phyloP scores from a whole-genome alignment of 2,888 invertebrate genomes.

The Coenonympha arcania region DNA sequence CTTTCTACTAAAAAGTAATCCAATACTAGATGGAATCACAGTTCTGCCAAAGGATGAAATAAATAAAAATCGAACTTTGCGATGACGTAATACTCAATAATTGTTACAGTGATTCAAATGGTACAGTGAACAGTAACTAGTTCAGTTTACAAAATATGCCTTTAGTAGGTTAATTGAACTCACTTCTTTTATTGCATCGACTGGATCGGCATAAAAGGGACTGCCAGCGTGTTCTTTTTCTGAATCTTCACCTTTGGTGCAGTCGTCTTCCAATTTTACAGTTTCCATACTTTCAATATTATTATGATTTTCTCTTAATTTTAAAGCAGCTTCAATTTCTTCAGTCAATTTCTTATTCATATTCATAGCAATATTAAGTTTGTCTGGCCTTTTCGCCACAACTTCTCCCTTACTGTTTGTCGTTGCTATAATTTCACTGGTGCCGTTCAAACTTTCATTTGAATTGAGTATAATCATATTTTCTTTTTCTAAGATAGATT shows the following conservation, averaged over 20 bases:
- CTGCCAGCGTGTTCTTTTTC: constrained; percentile 81
- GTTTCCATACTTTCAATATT: constrained; percentile 69
- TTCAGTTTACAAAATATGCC: too few species aligned
- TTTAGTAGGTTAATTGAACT: too few species aligned
- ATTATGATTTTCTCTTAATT: constrained; percentile 54
- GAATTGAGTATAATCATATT: constrained; percentile 60
- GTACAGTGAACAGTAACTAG: too few species aligned
- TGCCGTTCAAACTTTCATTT: constrained; percentile 56
- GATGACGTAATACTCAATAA: too few species aligned
- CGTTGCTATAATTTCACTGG: constrained; percentile 64
- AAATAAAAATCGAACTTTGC: too few species aligned
- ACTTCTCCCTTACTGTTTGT: constrained; percentile 69
- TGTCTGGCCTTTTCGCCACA: constrained; percentile 67
- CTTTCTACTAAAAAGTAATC: too few species aligned
- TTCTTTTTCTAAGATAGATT: constrained; percentile 66
- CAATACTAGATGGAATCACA: too few species aligned
- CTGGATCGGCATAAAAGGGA: constrained; percentile 92
- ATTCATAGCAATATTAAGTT: constrained; percentile 62
- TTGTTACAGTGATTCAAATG: too few species aligned
- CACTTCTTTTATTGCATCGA: constrained; percentile 83
- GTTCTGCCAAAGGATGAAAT: too few species aligned
- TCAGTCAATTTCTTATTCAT: constrained; percentile 70
- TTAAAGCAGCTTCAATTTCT: constrained; percentile 64
- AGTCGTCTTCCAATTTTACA: constrained; percentile 62
- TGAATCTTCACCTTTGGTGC: constrained; percentile 46